Conservation (phyloP, 2,113 vertebrate genomes). For the Gnathonemus echidnorhynchus region DNA sequence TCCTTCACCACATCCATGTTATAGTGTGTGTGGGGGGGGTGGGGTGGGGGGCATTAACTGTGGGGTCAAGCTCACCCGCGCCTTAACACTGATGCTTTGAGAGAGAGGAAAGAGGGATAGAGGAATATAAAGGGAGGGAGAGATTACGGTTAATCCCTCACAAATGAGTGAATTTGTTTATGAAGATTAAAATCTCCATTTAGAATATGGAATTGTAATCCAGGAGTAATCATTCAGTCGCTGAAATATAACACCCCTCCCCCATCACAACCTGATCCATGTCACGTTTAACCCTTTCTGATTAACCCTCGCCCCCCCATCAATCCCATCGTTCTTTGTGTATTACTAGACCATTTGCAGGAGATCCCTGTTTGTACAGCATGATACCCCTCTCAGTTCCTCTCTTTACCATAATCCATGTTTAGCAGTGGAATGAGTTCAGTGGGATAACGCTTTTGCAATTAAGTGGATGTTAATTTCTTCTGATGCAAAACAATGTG, state of each 20-base stretch:
- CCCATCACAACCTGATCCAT: slow-evolving; percentile 31
- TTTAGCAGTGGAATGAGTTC: slow-evolving; percentile 46
- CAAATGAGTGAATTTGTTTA: slow-evolving; percentile 72
- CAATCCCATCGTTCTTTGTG: slow-evolving; percentile 12
- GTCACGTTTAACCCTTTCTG: slow-evolving; percentile 34
- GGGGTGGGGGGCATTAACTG: not conserved
- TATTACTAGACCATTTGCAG: slow-evolving; percentile 27
- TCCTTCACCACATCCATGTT: slow-evolving; percentile 12
- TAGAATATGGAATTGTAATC: slow-evolving; percentile 73
- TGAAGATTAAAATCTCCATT: slow-evolving; percentile 67
- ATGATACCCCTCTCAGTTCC: slow-evolving; percentile 52
- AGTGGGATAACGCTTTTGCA: slow-evolving; percentile 36
- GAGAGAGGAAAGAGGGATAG: slow-evolving; percentile 26
- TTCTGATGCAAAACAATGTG: not conserved
- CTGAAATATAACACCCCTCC: slow-evolving; percentile 43
- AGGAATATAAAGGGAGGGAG: slow-evolving; percentile 29
- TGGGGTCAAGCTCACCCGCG: not conserved
- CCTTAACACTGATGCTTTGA: slow-evolving; percentile 16
- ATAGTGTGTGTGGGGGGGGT: not conserved
- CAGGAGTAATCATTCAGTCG: slow-evolving; percentile 60
- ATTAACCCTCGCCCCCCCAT: not conserved
- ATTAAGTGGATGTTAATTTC: not conserved
- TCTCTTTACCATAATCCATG: slow-evolving; percentile 44
- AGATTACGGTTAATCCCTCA: slow-evolving; percentile 64
- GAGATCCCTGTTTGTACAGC: slow-evolving; percentile 37